Percentiles rank a stretch among this genome's conserved stretches.
Evolutionary conservation across 2,113 vertebrate genomes (phyloP).

Genomic region (Psittacus erithacus): DNA sequence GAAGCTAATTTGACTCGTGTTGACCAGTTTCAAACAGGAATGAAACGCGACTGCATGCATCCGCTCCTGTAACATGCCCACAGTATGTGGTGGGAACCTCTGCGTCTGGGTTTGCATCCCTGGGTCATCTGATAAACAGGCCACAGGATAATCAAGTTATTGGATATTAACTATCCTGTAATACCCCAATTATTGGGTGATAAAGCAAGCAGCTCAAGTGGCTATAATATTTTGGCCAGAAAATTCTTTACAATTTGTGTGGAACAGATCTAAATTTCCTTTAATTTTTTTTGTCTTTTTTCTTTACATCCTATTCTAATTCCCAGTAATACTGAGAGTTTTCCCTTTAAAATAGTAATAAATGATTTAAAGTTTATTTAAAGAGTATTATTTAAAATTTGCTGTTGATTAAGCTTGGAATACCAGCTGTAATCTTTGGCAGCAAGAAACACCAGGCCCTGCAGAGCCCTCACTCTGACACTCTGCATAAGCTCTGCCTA

Average conservation of each 20-base stretch:
- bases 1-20: not conserved
- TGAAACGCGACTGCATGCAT: not conserved
- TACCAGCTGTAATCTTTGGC: not conserved
- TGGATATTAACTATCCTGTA: not conserved
- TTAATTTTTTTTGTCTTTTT: not conserved
- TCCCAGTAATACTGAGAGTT: not conserved
- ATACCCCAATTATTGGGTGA: not conserved
- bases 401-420: not conserved
- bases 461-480: not conserved
- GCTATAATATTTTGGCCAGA: not conserved
- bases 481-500: not conserved
- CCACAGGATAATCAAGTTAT: not conserved
- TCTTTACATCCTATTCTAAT: not conserved
- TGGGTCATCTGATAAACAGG: not conserved
- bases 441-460: not conserved
- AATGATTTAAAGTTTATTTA: not conserved
- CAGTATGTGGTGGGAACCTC: rapidly evolving
- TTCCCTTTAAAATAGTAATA: not conserved
- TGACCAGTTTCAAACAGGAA: not conserved
- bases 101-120: not conserved
- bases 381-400: not conserved
- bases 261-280: not conserved
- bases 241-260: not conserved
- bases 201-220: not conserved
- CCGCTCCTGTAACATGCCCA: not conserved